Base-by-base conservation (phyloP, 2,888 invertebrate genomes). In the Holacanthella duospinosa region DNA sequence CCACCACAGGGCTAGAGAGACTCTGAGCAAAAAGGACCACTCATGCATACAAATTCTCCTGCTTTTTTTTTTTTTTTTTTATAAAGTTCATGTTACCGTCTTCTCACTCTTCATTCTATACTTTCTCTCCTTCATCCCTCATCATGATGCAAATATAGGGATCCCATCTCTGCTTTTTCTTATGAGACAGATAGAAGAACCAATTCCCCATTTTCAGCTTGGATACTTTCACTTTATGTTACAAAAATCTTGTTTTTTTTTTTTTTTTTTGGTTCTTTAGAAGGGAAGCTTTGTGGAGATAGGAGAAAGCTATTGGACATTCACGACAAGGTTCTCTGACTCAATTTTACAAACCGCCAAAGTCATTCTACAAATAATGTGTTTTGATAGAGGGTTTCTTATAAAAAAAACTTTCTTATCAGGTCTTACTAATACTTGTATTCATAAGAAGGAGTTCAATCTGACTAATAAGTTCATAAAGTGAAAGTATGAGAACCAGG, bases 381-480 rank as follows among this genome's bases (percentile, higher is more conserved):
- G n/a, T n/a, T n/a, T n/a, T n/a, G n/a, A n/a, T n/a, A n/a, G n/a
- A n/a, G n/a, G n/a, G n/a, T n/a, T n/a, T n/a, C n/a, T n/a, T n/a
- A n/a, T n/a, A n/a, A n/a, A n/a, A n/a, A n/a, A n/a, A n/a, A n/a
- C n/a, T n/a, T n/a, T n/a, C n/a, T n/a, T n/a, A n/a, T n/a, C n/a
- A n/a, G n/a, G n/a, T n/a, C n/a, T n/a, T n/a, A n/a, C n/a, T n/a
- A n/a, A n/a, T n/a, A n/a, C n/a, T n/a, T n/a, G n/a, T n/a, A n/a
- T n/a, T n/a, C n/a, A n/a, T n/a, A n/a, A n/a, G n/a, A 48, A 48
- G 6, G n/a, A 21, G 21, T 21, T 48, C 48, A 48, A 48, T 48
- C 48, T 48, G 48, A 48, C 48, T 48, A 48, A 48, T 48, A 48
- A 48, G 16, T 48, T 48, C 48, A 48, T 48, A 48, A 48, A 48